phyloP scores from a whole-genome alignment of 2,797 vertebrate species.

The Streptopelia turtur region DNA sequence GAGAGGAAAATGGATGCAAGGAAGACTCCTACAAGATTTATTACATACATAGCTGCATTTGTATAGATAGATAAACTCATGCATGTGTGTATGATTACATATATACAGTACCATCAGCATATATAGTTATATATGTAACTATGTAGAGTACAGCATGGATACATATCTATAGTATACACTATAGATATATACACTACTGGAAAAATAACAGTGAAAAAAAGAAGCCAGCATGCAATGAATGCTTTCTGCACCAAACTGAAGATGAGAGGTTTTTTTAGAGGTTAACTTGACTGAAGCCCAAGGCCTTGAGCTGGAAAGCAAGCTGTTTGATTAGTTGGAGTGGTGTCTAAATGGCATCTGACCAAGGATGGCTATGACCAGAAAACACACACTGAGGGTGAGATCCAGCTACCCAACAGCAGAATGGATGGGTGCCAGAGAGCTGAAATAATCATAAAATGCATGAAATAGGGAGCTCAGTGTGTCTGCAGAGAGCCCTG shows the following conservation, averaged over 20 bases:
- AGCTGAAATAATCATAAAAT: not conserved
- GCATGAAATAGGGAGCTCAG: not conserved
- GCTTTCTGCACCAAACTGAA: not conserved
- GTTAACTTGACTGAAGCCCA: not conserved
- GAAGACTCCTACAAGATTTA: not conserved
- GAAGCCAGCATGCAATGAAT: not conserved
- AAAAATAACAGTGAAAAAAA: not conserved
- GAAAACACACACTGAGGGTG: not conserved
- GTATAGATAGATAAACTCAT: not conserved
- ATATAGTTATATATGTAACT: not conserved
- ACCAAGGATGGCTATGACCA: slow-evolving; percentile 6
- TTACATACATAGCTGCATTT: not conserved
- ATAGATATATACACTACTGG: not conserved
- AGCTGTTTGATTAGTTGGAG: slow-evolving; percentile 11
- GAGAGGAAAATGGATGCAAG: not conserved
- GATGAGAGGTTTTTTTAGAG: not conserved
- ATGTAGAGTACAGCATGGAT: no score
- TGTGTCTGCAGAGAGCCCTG: not conserved
- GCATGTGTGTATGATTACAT: not conserved
- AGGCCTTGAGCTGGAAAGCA: not conserved
- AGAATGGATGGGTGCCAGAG: slow-evolving; percentile 11
- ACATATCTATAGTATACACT: not conserved
- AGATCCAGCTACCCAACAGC: slow-evolving; percentile 24
- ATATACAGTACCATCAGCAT: not conserved
- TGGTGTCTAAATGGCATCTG: slow-evolving; percentile 19